Evolutionary conservation across 2,888 invertebrate species (phyloP), one percentile per base, ranked within the genome.

Genomic region (Biston stratarius): DNA sequence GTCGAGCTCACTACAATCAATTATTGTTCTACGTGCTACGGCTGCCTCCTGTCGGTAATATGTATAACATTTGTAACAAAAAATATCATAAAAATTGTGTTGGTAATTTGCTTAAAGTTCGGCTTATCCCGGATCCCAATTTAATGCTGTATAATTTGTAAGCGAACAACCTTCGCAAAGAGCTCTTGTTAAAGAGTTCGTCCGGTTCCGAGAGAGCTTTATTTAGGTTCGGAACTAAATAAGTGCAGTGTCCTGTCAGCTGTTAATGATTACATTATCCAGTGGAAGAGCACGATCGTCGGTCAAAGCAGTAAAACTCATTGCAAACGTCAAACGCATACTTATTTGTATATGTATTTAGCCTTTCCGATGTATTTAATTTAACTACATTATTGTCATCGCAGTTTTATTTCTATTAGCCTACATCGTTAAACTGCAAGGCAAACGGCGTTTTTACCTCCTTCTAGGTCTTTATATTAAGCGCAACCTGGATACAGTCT

Each of bases 1-100:
- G 89, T 76, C 78, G 80, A 76, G 84, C 87, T 88, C 88, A 87
- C 88, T 90, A 89, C 92, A 92, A 91, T 93, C 92, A 94, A 92
- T 94, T 93, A 92, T 91, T 85, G 84, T 87, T 85, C 84, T 89
- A 92, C 91, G 90, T 90, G 91, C 80, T 84, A 83, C 89, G 88
- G 84, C 82, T 89, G 79, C 90, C 88, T 89, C 88, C 85, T 89
- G 91, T 83, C 87, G 86, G 89, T 87, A 85, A 86, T 83, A 80
- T 85, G 84, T 85, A 85, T 81, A 77, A 83, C 68, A 83, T 86
- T 83, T 79, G 81, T 79, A 71, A 72, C 77, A 74, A 84, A 87
- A 84, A 85, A 86, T 79, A 83, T 82, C 83, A 84, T 82, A 83
- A 82, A 83, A 86, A 81, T 86, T 78, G 72, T 85, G 84, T 79